Percentiles rank a stretch among this genome's conserved stretches.
Conservation (phyloP, 2,113 vertebrate species). For the Dipodomys merriami region DNA sequence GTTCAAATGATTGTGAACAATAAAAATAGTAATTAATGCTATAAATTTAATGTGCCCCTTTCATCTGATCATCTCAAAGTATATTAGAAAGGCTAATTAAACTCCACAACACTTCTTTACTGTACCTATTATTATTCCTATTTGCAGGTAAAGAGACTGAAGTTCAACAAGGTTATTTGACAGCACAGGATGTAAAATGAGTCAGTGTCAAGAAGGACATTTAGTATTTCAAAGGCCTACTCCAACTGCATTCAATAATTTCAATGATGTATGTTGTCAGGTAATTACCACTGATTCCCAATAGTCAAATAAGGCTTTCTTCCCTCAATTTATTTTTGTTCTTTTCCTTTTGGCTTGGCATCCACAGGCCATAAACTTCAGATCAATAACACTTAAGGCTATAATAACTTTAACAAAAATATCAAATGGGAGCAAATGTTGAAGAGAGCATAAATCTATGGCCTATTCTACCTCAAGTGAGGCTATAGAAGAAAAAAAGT, state of each 20-base stretch:
- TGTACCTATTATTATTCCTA: constrained; percentile 68
- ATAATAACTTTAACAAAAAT: not conserved
- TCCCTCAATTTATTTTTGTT: not conserved
- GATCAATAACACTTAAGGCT: not conserved
- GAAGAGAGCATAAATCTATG: not conserved
- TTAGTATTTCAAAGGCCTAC: not conserved
- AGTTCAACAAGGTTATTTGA: constrained; percentile 61
- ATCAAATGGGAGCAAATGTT: not conserved
- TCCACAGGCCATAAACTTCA: not conserved
- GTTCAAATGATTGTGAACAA: constrained; percentile 56
- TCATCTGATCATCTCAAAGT: constrained; percentile 74
- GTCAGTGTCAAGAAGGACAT: constrained; percentile 11
- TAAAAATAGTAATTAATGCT: constrained; percentile 78
- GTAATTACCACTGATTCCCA: not conserved
- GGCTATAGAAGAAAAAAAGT: not conserved
- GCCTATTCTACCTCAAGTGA: not conserved
- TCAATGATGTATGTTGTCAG: not conserved
- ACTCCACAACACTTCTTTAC: constrained; percentile 28
- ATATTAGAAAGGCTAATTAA: constrained; percentile 73
- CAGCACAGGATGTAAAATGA: not conserved
- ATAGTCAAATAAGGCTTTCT: not conserved
- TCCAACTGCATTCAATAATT: not conserved
- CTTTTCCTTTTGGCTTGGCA: not conserved
- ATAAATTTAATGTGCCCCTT: constrained; percentile 64
- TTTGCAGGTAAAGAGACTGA: constrained; percentile 58